A percentile compares a stretch with the other conserved stretches of the same genome.
phyloP scores from a whole-genome alignment of 1,140 invertebrate species.

The Drosophila jambulina region DNA sequence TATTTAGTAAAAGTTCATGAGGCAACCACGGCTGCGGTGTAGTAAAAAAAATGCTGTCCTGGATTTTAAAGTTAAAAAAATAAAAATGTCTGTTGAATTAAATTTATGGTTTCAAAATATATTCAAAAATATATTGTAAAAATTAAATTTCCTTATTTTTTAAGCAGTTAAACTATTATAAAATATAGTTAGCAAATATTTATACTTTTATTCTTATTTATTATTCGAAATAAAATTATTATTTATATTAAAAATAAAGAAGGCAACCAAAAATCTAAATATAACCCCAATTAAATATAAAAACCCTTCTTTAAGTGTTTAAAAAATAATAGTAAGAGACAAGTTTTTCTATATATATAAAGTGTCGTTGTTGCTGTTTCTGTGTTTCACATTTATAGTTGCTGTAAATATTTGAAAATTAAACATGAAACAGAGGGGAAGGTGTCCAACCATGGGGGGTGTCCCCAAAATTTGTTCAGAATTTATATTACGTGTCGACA shows the following conservation, averaged over 20 bases:
- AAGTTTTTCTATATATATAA: conserved; percentile 17
- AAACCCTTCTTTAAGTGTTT: conserved; percentile 1
- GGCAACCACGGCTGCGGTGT: conserved; percentile 39
- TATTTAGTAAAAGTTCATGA: conserved; percentile 71
- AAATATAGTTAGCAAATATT: too few relatives aligned
- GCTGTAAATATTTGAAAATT: conserved; percentile 76
- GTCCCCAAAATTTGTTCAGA: conserved; percentile 74
- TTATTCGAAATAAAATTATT: too few relatives aligned
- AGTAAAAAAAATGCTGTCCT: neutral
- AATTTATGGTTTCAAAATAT: neutral
- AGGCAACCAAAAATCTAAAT: too few relatives aligned
- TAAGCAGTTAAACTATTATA: neutral
- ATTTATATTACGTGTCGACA: conserved; percentile 82
- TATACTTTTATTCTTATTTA: too few relatives aligned
- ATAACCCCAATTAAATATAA: neutral
- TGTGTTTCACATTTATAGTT: conserved; percentile 72
- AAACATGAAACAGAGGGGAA: conserved; percentile 41
- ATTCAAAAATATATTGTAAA: neutral
- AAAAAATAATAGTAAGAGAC: neutral
- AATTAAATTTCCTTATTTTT: neutral
- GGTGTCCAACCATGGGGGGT: too few relatives aligned
- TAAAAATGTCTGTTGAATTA: neutral
- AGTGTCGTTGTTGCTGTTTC: conserved; percentile 63
- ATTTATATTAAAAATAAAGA: too few relatives aligned
- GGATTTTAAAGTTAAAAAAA: neutral